Percentiles rank a stretch among this genome's conserved stretches.
These are phyloP conservation scores for Drosophila austrosaltans DNA, from an alignment of 2,888 invertebrate genomes.

Conservation along the genomic window DNA sequence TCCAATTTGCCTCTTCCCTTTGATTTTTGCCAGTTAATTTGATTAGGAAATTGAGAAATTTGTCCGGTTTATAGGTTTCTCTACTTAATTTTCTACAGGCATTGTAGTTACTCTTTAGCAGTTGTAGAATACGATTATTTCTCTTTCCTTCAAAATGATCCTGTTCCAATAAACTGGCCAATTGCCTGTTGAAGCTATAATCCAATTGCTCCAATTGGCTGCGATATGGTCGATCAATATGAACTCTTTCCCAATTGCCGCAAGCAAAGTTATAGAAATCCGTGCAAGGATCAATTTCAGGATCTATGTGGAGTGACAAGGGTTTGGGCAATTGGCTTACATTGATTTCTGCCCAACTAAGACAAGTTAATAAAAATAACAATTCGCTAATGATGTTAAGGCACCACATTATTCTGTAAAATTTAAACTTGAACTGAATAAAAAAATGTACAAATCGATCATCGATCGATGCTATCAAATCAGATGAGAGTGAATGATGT, in stretches of 20 bases:
- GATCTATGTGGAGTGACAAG: constrained; percentile 31
- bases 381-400: background rate
- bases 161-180: constrained; percentile 26
- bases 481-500: background rate
- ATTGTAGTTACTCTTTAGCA: constrained; percentile 40
- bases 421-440: constrained; percentile 6
- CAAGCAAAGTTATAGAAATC: constrained; percentile 62
- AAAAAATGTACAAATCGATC: background rate
- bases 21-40: background rate
- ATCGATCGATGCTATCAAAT: constrained; percentile 7
- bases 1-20: background rate
- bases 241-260: constrained; percentile 44
- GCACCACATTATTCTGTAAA: constrained; percentile 4
- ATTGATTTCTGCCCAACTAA: background rate
- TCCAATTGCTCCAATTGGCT: constrained; percentile 50
- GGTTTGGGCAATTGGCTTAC: constrained; percentile 9
- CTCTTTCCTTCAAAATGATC: background rate
- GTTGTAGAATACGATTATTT: constrained; percentile 35
- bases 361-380: background rate
- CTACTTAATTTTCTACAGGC: constrained; percentile 35
- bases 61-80: background rate
- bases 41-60: background rate
- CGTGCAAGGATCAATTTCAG: constrained; percentile 25
- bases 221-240: constrained; percentile 18
- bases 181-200: constrained; percentile 35